These are phyloP conservation scores for Gopherus evgoodei DNA, from an alignment of 2,113 vertebrate species.

Conservation along the genomic window DNA sequence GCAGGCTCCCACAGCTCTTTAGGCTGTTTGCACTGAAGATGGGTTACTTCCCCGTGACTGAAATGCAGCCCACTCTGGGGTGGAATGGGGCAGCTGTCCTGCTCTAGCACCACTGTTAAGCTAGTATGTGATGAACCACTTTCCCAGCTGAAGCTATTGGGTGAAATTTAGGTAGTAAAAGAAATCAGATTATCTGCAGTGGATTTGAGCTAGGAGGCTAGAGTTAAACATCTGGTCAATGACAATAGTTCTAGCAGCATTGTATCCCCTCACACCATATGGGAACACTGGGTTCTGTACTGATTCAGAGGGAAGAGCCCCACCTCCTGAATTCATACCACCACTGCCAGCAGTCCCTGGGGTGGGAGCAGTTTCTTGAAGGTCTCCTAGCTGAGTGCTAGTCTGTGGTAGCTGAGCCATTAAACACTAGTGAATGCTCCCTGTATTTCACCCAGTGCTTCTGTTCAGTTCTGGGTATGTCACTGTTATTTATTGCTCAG, in stretches of 20 bases:
- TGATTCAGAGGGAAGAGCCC: neutral
- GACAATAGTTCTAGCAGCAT: neutral
- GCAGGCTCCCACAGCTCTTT: neutral
- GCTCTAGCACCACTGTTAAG: neutral
- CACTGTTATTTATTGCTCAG: neutral
- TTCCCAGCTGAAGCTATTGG: neutral
- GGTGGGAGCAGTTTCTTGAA: neutral
- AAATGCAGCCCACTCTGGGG: neutral
- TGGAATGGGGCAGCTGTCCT: neutral
- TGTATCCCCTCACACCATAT: neutral
- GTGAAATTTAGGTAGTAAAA: neutral
- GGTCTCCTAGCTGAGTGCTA: neutral
- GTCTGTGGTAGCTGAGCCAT: neutral
- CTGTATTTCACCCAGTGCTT: accelerated
- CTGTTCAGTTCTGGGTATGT: neutral
- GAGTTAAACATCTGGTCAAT: slow-evolving; percentile 25
- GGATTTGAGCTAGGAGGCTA: slow-evolving; percentile 14
- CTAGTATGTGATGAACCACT: accelerated
- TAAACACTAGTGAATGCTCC: accelerated
- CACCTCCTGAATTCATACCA: neutral
- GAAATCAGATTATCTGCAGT: neutral
- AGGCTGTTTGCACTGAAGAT: neutral
- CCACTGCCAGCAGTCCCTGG: accelerated
- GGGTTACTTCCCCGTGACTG: slow-evolving; percentile 36
- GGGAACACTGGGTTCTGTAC: neutral